Conservation (phyloP, 2,113 vertebrate species). For the Pterocles burchelli region DNA sequence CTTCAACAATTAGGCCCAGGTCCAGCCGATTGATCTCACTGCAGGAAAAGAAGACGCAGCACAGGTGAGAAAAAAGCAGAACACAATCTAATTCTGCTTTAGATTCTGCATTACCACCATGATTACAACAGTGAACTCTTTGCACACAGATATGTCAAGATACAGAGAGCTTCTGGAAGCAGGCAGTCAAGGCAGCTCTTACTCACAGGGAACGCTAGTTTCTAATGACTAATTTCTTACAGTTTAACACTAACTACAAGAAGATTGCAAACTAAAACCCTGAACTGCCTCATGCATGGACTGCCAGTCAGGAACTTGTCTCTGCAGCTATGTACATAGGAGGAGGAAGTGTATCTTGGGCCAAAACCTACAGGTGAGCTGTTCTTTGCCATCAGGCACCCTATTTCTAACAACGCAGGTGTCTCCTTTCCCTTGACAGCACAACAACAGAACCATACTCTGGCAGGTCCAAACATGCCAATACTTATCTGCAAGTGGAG, state of each 20-base stretch:
- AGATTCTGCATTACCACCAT: not conserved
- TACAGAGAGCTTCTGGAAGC: not conserved
- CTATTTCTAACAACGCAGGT: not conserved
- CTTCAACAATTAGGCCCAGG: constrained; percentile 95
- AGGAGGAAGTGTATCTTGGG: not conserved
- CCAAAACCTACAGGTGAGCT: not conserved
- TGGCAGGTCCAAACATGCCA: not conserved
- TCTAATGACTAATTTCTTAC: not conserved
- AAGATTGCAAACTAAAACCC: not conserved
- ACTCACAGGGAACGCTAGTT: not conserved
- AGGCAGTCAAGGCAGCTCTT: rapidly evolving
- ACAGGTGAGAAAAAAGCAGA: not conserved
- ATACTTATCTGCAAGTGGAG: not conserved
- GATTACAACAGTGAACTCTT: not conserved
- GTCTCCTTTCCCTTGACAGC: not conserved
- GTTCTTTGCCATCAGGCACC: not conserved
- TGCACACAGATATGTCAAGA: not conserved
- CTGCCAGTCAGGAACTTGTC: not conserved
- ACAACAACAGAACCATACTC: not conserved
- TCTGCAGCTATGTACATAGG: not conserved
- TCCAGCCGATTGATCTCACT: constrained; percentile 97
- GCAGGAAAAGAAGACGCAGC: constrained; percentile 27
- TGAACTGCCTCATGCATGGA: not conserved
- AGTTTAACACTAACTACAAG: not conserved
- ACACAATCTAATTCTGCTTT: not conserved